Conservation (phyloP, 2,113 vertebrate species). For the Odontesthes bonariensis region DNA sequence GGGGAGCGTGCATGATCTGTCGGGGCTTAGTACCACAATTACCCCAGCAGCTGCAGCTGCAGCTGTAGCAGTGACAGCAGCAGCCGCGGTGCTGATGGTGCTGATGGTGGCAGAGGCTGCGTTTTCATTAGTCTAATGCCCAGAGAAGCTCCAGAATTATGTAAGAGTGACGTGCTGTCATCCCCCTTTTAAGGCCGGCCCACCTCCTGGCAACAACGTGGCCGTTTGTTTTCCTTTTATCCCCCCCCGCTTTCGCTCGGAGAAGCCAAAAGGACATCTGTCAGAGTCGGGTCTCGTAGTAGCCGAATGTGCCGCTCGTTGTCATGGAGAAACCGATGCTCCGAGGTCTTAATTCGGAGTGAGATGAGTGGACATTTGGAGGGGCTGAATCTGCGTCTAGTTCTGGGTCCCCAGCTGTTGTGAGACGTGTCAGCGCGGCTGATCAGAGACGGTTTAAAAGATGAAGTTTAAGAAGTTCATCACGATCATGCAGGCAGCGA, state of each 20-base stretch:
- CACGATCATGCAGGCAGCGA: constrained; percentile 92
- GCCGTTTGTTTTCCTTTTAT: constrained; percentile 63
- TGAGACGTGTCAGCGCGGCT: constrained; percentile 8
- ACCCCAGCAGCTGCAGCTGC: constrained; percentile 80
- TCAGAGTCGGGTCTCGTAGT: constrained; percentile 40
- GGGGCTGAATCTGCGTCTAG: background rate
- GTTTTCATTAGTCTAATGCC: constrained; percentile 91
- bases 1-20: constrained; percentile 75
- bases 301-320: constrained; percentile 15
- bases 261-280: constrained; percentile 73
- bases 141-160: constrained; percentile 85
- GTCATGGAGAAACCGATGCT: constrained; percentile 33
- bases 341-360: constrained; percentile 20
- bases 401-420: too few relatives aligned
- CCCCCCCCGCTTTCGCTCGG: constrained; percentile 31
- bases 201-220: constrained; percentile 68
- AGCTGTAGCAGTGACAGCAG: constrained; percentile 61
- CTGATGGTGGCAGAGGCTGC: constrained; percentile 66
- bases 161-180: constrained; percentile 84
- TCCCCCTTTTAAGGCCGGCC: constrained; percentile 52
- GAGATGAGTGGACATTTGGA: constrained; percentile 8
- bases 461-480: constrained; percentile 98
- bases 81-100: background rate
- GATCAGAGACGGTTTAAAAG: constrained; percentile 47
- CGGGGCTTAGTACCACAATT: constrained; percentile 86